phyloP scores from a whole-genome alignment of 2,113 vertebrate genomes.

The Pontoporia blainvillei region DNA sequence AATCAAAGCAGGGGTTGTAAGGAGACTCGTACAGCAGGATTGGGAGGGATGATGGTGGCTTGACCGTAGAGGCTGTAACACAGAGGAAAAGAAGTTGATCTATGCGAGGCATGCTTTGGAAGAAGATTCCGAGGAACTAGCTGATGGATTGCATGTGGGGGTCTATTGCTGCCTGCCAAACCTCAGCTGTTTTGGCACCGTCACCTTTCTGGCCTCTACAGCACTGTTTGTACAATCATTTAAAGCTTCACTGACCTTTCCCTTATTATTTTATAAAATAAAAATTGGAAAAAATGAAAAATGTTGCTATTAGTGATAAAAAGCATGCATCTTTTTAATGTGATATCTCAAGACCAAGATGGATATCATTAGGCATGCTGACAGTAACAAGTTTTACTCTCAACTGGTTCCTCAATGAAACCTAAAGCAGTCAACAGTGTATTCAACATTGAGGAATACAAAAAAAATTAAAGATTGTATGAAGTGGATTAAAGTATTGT shows the following conservation, averaged over 20 bases:
- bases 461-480: background rate
- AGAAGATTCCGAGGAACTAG: background rate
- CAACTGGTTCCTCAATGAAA: background rate
- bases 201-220: background rate
- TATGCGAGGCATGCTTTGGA: background rate
- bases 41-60: background rate
- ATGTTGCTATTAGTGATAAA: background rate
- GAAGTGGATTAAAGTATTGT: background rate
- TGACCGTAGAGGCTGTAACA: accelerated
- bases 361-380: background rate
- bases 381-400: background rate
- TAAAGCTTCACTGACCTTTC: background rate
- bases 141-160: background rate
- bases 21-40: background rate
- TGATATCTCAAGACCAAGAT: background rate
- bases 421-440: background rate
- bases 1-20: background rate
- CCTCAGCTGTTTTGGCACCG: background rate
- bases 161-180: background rate
- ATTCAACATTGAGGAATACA: background rate
- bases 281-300: conserved; percentile 27
- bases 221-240: background rate
- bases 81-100: background rate
- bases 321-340: background rate
- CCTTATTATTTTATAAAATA: conserved; percentile 6